Evolutionary conservation across 2,888 invertebrate species (phyloP).

Genomic region (Papilio demoleus): DNA sequence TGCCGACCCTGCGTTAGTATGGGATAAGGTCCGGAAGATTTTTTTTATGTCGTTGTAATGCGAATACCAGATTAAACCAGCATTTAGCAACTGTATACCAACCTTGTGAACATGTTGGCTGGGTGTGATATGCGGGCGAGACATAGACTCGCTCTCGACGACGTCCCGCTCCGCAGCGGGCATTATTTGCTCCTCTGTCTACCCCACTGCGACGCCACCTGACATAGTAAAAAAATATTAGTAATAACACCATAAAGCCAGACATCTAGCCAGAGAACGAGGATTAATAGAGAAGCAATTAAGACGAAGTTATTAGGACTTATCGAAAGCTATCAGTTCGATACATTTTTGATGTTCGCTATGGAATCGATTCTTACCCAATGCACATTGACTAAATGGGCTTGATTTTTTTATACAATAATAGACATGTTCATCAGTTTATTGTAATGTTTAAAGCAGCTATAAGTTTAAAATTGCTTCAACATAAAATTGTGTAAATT

Average conservation of each 20-base stretch:
- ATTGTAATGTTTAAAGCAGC: no score
- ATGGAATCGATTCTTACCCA: no score
- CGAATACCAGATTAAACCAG: neutral
- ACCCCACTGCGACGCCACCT: slow-evolving; percentile 50
- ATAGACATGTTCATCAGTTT: no score
- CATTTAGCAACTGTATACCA: slow-evolving; percentile 37
- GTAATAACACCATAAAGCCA: neutral
- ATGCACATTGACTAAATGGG: no score
- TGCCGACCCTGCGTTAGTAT: no score
- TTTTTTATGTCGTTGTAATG: neutral
- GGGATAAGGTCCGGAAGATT: no score
- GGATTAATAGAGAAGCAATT: neutral
- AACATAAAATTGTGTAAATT: no score
- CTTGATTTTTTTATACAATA: no score
- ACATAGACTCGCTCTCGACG: slow-evolving; percentile 72
- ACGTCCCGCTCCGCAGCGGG: slow-evolving; percentile 72
- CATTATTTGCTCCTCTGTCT: slow-evolving; percentile 71
- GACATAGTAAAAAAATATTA: slow-evolving; percentile 20
- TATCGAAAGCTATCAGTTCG: no score
- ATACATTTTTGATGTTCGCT: no score
- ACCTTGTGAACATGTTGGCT: slow-evolving; percentile 81
- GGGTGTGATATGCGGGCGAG: slow-evolving; percentile 50
- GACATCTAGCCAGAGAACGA: neutral
- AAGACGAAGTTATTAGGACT: no score
- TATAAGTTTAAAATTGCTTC: no score